Evolutionary conservation across 2,113 vertebrate genomes (phyloP), one percentile per base, ranked within the genome.

Genomic region (Erythrocebus patas): DNA sequence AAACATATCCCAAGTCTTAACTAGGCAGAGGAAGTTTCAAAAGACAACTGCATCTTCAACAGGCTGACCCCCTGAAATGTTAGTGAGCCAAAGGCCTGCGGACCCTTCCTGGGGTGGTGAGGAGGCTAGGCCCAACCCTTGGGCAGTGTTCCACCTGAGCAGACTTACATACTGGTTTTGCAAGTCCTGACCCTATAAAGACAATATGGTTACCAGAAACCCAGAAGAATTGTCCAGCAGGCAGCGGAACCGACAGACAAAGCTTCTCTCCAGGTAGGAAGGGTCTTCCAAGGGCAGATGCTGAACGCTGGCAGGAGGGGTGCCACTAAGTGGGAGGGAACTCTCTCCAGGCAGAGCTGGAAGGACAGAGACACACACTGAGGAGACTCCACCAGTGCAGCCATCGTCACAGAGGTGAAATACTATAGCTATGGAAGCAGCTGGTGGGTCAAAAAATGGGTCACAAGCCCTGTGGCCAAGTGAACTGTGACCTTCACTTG

Each of bases 201-300:
- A n/a, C 11, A 38, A 9, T n/a, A 50, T 43, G 0, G 0, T 97
- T 98, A 99, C 99, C 98, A 99, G 98, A 87, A 99, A 99, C 55
- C 99, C 99, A 0, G 99, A 99, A 40, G 99, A 99, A 84, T 99
- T 99, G 98, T 99, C 99, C 97, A 99, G 98, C 32, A 99, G 99
- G 97, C 99, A 99, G 90, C 99, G 98, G 93, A 99, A 99, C 38
- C 98, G 98, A 91, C 99, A 99, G 48, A 99, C 97, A 4, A 99
- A 99, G 95, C 95, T 99, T 84, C 99, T 98, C 97, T 99, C 99
- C 96, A 99, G 98, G 96, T 99, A 99, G 91, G 98, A 99, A 0
- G 99, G 99, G 98, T 99, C 99, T 86, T 99, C 99, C 0, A 98
- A 98, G 1, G 98, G 99, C 61, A 99, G 98, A 68, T 98, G 98